Base-by-base conservation (phyloP, 2,888 invertebrate species). In the Tridacna gigas region DNA sequence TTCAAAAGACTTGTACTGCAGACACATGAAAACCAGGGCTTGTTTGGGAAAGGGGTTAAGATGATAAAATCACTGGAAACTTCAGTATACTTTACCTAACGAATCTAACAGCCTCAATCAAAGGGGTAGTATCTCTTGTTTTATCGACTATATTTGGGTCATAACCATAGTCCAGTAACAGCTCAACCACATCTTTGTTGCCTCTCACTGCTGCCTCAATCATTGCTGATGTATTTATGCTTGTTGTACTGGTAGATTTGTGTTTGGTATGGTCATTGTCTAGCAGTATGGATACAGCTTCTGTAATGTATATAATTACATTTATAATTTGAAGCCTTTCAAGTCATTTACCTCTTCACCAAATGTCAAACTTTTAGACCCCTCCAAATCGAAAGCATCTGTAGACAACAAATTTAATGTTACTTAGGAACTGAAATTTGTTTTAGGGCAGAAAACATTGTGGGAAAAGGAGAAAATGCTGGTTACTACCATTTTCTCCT, bases 31-130 rank as follows among this genome's bases (percentile, higher is more conserved):
- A n/a, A n/a, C n/a, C n/a, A n/a, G n/a, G n/a, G n/a, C n/a, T n/a
- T n/a, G n/a, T n/a, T n/a, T n/a, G n/a, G n/a, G n/a, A n/a, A n/a
- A n/a, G n/a, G n/a, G n/a, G n/a, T 37, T 37, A 4, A 7, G 7
- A 37, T 37, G 37, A 37, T 37, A 2, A 37, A 37, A 37, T 37
- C 7, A 37, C 37, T 37, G 37, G 37, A 37, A 37, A 37, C 37
- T 37, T 37, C 7, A 4, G 37, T 4, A 37, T 4, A 37, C 37
- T 37, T 37, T 84, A 92, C 93, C 93, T 92, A 56, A 86, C 83
- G 85, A 90, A 91, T 65, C 93, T 86, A 4, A 93, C 90, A 61
- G 92, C 92, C 80, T 93, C 93, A 77, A 92, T 92, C 20, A 93
- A 80, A 15, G 92, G 86, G 15, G 89, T 84, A 5, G 91, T 91